Conservation (phyloP, 2,888 invertebrate genomes). For the Eupithecia pulchellata region DNA sequence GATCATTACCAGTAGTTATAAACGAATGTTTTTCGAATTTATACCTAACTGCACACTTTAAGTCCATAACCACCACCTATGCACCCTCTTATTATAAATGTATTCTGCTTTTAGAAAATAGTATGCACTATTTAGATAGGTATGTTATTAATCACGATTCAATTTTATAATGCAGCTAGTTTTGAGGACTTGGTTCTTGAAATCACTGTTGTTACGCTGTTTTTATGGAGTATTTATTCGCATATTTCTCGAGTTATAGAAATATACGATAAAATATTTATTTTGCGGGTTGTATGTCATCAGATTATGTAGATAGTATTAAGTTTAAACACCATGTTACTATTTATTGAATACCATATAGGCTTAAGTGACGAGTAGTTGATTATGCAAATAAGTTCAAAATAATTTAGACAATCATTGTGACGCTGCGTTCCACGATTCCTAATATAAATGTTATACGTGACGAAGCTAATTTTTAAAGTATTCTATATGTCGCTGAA, state of each 20-base stretch:
- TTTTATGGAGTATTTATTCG: conserved; percentile 30
- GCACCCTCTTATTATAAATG: conserved; percentile 35
- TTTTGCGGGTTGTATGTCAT: conserved; percentile 47
- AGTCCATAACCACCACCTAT: conserved; percentile 27
- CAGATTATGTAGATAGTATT: conserved; percentile 46
- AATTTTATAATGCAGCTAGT: conserved; percentile 29
- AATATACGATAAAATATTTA: conserved; percentile 35
- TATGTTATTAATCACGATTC: conserved; percentile 35
- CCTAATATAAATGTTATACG: conserved; percentile 17
- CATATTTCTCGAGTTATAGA: conserved; percentile 39
- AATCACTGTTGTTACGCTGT: conserved; percentile 25
- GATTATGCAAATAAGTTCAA: conserved; percentile 53
- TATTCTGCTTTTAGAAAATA: conserved; percentile 40
- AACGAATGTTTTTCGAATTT: conserved; percentile 40
- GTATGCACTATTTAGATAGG: conserved; percentile 40
- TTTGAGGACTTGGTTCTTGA: conserved; percentile 29
- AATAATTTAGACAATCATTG: conserved; percentile 43
- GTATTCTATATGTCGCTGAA: conserved; percentile 38
- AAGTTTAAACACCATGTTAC: conserved; percentile 56
- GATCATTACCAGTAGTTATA: conserved; percentile 29
- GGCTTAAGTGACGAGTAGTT: conserved; percentile 60
- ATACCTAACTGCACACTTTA: conserved; percentile 37
- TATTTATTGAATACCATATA: conserved; percentile 64
- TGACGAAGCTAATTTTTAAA: conserved; percentile 37
- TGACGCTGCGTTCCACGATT: conserved; percentile 45